phyloP scores from a whole-genome alignment of 2,888 invertebrate genomes.

The Luperina testacea region DNA sequence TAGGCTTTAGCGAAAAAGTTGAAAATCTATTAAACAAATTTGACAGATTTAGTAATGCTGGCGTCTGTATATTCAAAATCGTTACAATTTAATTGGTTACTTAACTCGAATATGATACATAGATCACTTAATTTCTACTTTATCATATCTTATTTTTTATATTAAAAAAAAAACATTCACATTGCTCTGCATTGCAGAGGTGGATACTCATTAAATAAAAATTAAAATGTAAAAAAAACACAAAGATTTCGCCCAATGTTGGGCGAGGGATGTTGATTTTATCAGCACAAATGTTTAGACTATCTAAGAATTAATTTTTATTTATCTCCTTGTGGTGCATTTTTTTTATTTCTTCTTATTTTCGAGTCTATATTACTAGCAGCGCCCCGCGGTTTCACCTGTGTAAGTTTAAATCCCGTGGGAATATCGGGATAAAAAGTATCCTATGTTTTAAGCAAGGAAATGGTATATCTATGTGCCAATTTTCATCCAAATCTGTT shows the following conservation, averaged over 20 bases:
- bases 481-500: too few relatives aligned
- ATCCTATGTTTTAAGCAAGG: too few relatives aligned
- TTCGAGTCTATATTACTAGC: not conserved
- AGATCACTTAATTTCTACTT: slow-evolving; percentile 63
- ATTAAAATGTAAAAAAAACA: slow-evolving; percentile 41
- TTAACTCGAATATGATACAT: slow-evolving; percentile 51
- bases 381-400: too few relatives aligned
- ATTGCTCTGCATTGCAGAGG: slow-evolving; percentile 6
- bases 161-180: slow-evolving; percentile 22
- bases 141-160: slow-evolving; percentile 36
- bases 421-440: too few relatives aligned
- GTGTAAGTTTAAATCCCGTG: too few relatives aligned
- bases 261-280: slow-evolving; percentile 34
- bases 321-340: too few relatives aligned
- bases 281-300: slow-evolving; percentile 30
- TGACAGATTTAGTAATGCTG: too few relatives aligned
- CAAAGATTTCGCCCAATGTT: slow-evolving; percentile 5
- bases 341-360: not conserved
- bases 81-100: slow-evolving; percentile 41
- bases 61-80: not conserved
- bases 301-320: too few relatives aligned
- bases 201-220: slow-evolving; percentile 26
- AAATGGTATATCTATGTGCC: too few relatives aligned
- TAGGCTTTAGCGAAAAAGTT: too few relatives aligned
- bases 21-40: too few relatives aligned